Evolutionary conservation across 1,140 invertebrate species (phyloP).

Genomic region (Anthonomus grandis): DNA sequence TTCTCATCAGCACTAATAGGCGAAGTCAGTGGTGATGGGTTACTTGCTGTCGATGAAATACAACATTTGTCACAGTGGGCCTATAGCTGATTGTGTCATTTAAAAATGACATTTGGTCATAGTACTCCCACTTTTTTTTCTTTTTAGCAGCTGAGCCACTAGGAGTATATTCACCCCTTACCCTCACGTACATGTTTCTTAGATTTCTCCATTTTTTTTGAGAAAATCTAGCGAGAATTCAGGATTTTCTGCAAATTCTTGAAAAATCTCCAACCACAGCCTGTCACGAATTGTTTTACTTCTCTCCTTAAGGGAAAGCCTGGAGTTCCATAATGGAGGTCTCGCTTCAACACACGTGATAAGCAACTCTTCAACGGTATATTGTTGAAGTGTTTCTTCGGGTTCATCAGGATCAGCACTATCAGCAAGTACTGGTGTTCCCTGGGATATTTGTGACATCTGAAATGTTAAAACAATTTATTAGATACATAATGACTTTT

Average conservation of each 20-base stretch:
- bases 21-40: too few relatives aligned
- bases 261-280: background rate
- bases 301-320: too few relatives aligned
- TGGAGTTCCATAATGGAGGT: background rate
- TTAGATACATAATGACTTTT: too few relatives aligned
- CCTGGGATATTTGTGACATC: too few relatives aligned
- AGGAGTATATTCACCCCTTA: background rate
- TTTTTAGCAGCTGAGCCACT: background rate
- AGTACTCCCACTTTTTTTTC: conserved; percentile 11
- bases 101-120: conserved; percentile 8
- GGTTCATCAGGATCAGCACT: too few relatives aligned
- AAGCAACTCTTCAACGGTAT: too few relatives aligned
- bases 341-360: conserved; percentile 5
- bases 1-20: too few relatives aligned
- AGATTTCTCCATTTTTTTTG: too few relatives aligned
- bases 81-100: conserved; percentile 3
- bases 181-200: background rate
- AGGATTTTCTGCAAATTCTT: conserved; percentile 1
- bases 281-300: conserved; percentile 1
- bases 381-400: too few relatives aligned
- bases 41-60: too few relatives aligned
- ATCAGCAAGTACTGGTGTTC: too few relatives aligned
- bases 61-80: background rate
- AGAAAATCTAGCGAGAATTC: conserved; percentile 11
- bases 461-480: too few relatives aligned